Conservation (phyloP, 2,113 vertebrate species). For the Glareola pratincola region DNA sequence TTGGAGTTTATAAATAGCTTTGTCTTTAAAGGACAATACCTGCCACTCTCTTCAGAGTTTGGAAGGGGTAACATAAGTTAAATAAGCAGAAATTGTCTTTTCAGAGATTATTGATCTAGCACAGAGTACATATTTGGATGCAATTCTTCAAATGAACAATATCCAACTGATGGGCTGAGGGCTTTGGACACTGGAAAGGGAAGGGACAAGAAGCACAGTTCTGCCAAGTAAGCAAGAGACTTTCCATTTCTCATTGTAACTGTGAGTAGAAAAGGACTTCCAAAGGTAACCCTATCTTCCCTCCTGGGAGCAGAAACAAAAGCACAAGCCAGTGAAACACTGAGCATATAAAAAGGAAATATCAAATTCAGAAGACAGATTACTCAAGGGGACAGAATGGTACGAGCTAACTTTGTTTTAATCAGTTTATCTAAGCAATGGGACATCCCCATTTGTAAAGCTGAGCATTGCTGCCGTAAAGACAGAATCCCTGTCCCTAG, state of each 20-base stretch:
- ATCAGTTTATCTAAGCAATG: background rate
- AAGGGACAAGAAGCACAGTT: background rate
- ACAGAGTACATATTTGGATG: background rate
- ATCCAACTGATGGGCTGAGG: background rate
- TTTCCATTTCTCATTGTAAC: conserved; percentile 27
- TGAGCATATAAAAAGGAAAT: background rate
- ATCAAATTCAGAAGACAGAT: background rate
- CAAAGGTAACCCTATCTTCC: conserved; percentile 25
- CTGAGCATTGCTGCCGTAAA: background rate
- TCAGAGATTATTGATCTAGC: background rate
- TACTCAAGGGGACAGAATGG: background rate
- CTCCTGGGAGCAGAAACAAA: conserved; percentile 28
- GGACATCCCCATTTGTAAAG: background rate
- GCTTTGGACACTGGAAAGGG: background rate
- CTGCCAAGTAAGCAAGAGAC: conserved; percentile 6
- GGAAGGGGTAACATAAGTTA: background rate
- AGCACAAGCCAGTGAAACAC: background rate
- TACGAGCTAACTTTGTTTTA: background rate
- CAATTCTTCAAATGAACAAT: background rate
- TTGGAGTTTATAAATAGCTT: background rate
- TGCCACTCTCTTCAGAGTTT: background rate
- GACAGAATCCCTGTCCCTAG: background rate
- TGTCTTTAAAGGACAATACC: background rate
- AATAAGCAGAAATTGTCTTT: background rate
- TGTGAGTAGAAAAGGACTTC: background rate